A percentile compares a stretch with the other conserved stretches of the same genome.
Evolutionary conservation across 2,888 invertebrate species (phyloP).

Genomic region (Lithodes maja): DNA sequence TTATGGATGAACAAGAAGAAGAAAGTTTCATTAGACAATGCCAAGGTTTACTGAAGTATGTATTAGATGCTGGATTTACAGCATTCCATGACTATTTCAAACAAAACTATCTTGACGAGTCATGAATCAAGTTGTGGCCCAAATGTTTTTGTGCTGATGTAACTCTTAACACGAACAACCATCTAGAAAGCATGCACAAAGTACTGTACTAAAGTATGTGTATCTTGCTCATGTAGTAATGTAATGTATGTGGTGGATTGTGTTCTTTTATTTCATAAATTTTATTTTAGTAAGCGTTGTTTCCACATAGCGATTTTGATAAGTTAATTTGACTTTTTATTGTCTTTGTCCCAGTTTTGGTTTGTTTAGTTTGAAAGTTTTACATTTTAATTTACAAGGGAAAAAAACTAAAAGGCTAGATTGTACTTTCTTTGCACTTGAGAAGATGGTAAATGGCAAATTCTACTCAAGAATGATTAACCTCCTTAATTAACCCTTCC

Average conservation of each 20-base stretch:
- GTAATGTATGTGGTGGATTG: too few relatives aligned
- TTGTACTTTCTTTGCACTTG: background rate
- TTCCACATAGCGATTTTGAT: too few relatives aligned
- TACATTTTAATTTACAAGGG: background rate
- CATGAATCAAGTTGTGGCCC: background rate
- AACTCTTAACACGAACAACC: background rate
- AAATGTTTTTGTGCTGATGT: background rate
- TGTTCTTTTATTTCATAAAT: too few relatives aligned
- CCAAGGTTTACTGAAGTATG: slow-evolving; percentile 7
- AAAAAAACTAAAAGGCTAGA: background rate
- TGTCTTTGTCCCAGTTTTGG: too few relatives aligned
- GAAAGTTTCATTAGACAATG: background rate
- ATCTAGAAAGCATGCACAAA: slow-evolving; percentile 16
- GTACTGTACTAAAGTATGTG: slow-evolving; percentile 3
- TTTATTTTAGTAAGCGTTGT: too few relatives aligned
- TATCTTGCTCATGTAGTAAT: too few relatives aligned
- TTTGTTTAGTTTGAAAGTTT: too few relatives aligned
- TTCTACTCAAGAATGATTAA: background rate
- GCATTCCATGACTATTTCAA: slow-evolving; percentile 14
- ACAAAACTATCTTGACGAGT: background rate
- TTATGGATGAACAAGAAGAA: slow-evolving; percentile 17
- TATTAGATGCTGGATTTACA: background rate
- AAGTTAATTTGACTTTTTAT: too few relatives aligned
- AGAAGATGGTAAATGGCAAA: slow-evolving; percentile 18
- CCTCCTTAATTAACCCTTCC: too few relatives aligned